Conservation (phyloP, 2,113 vertebrate genomes). For the Suricata suricatta region DNA sequence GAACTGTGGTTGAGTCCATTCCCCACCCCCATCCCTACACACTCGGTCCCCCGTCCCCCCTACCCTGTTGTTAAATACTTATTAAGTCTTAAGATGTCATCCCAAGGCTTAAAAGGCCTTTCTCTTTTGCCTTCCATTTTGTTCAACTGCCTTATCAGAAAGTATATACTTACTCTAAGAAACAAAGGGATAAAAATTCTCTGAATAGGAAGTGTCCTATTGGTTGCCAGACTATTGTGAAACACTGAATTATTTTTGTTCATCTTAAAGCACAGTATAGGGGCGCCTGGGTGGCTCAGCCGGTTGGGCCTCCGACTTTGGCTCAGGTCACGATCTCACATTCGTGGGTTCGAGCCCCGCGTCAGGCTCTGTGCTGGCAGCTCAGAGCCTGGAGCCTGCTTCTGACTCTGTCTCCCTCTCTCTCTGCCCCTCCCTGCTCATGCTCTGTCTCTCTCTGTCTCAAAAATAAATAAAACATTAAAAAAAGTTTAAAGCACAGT, state of each 20-base stretch:
- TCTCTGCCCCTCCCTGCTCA: too few relatives aligned
- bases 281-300: too few relatives aligned
- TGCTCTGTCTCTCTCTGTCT: too few relatives aligned
- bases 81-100: background rate
- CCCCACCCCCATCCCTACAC: background rate
- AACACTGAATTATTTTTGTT: slow-evolving; percentile 26
- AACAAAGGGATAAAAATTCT: background rate
- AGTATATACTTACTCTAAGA: slow-evolving; percentile 20
- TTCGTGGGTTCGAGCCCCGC: too few relatives aligned
- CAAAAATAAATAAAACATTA: too few relatives aligned
- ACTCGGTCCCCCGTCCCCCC: background rate
- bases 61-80: background rate
- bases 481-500: background rate
- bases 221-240: background rate
- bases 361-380: too few relatives aligned
- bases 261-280: background rate
- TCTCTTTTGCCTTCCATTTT: background rate
- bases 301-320: too few relatives aligned
- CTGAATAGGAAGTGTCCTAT: background rate
- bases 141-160: background rate
- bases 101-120: background rate
- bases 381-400: too few relatives aligned
- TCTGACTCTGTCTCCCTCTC: too few relatives aligned
- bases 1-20: background rate
- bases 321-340: too few relatives aligned